phyloP scores from a whole-genome alignment of 2,888 invertebrate genomes.

The Dryobotodes eremita region DNA sequence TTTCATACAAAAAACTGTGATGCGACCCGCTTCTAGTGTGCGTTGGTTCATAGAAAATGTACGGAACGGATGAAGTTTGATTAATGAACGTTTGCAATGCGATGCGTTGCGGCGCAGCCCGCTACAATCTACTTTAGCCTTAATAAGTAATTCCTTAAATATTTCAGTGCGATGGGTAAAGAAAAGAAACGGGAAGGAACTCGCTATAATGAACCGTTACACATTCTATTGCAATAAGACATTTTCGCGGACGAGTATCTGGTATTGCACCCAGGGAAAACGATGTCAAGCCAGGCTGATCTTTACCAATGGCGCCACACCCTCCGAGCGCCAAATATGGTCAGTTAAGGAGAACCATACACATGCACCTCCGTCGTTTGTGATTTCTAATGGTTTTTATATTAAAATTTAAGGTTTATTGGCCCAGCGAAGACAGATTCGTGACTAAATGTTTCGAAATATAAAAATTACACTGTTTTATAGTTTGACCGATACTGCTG shows the following conservation, averaged over 20 bases:
- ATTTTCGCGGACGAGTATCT: slow-evolving; percentile 6
- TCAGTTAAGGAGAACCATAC: slow-evolving; percentile 8
- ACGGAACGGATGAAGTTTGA: too few species aligned
- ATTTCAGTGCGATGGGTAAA: slow-evolving; percentile 59
- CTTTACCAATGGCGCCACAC: not conserved
- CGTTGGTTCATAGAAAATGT: not conserved
- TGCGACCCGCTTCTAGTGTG: not conserved
- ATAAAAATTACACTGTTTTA: too few species aligned
- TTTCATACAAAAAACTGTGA: not conserved
- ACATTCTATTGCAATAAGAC: slow-evolving; percentile 51
- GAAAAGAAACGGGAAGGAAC: slow-evolving; percentile 52
- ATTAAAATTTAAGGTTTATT: not conserved
- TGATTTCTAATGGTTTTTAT: slow-evolving; percentile 22
- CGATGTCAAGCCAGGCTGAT: slow-evolving; percentile 22
- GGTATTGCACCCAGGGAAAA: slow-evolving; percentile 28
- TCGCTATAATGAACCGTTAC: slow-evolving; percentile 55
- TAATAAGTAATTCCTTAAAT: not conserved
- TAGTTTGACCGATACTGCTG: too few species aligned
- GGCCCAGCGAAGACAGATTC: too few species aligned
- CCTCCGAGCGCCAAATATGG: not conserved
- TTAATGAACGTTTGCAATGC: not conserved
- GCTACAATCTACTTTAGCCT: not conserved
- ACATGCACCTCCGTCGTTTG: not conserved
- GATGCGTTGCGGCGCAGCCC: too few species aligned
- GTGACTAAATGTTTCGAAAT: too few species aligned